These are phyloP conservation scores for Catamblyrhynchus diadema DNA, from an alignment of 2,797 vertebrate genomes.

Conservation along the genomic window DNA sequence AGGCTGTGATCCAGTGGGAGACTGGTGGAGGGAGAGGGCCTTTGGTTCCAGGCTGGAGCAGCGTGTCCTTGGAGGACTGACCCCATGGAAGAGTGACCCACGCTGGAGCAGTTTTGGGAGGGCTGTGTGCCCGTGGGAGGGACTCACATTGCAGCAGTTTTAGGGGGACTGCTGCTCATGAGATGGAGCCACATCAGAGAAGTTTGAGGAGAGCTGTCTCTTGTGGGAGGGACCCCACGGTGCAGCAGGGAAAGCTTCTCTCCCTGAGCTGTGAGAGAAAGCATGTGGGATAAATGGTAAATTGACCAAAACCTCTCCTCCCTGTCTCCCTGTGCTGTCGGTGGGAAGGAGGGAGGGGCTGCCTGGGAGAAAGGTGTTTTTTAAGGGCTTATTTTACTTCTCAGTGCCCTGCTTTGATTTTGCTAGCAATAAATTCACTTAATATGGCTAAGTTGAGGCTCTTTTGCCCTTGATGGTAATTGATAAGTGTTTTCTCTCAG, in stretches of 20 bases:
- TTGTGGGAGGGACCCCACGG: accelerated
- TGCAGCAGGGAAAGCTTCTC: background rate
- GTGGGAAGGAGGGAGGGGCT: background rate
- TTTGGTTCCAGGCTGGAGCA: background rate
- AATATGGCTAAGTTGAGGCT: background rate
- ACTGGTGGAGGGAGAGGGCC: accelerated
- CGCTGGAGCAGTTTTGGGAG: accelerated
- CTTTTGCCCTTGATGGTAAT: background rate
- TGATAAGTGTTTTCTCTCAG: background rate
- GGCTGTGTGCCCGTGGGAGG: background rate
- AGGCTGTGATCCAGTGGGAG: accelerated
- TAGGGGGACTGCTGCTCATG: background rate
- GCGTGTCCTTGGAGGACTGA: background rate
- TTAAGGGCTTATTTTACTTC: background rate
- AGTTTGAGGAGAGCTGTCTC: accelerated
- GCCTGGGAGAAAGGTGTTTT: background rate
- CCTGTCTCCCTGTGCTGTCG: accelerated
- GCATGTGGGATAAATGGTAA: accelerated
- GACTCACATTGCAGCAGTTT: background rate
- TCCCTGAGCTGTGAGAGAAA: background rate
- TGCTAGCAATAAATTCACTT: background rate
- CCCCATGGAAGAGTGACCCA: accelerated
- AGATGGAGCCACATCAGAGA: background rate
- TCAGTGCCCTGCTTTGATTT: background rate
- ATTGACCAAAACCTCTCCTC: background rate